These are phyloP conservation scores for Candoia aspera DNA, from an alignment of 2,113 vertebrate genomes.

Conservation along the genomic window DNA sequence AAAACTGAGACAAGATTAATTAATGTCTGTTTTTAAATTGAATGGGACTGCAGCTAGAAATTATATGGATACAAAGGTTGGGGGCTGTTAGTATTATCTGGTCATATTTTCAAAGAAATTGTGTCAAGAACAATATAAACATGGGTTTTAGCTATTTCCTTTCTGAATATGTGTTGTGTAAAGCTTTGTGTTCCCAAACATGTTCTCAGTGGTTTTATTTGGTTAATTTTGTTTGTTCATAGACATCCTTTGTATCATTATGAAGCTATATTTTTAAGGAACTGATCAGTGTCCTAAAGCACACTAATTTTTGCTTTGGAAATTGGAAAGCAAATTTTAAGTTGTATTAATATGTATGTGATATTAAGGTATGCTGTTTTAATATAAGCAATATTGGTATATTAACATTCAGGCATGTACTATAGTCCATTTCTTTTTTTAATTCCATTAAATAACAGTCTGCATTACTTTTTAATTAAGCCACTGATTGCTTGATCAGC, in stretches of 20 bases:
- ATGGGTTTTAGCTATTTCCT: neutral
- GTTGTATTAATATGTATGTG: neutral
- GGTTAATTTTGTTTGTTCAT: neutral
- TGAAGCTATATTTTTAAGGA: neutral
- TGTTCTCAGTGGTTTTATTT: neutral
- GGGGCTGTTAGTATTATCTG: neutral
- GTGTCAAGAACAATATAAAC: neutral
- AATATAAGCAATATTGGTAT: neutral
- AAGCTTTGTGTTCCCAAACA: neutral
- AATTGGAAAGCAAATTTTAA: neutral
- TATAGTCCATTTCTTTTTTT: fast-evolving
- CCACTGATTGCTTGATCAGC: neutral
- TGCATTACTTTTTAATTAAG: neutral
- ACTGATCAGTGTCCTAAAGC: neutral
- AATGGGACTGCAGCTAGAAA: neutral
- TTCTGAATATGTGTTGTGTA: neutral
- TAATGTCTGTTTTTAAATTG: neutral
- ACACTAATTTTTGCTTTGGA: neutral
- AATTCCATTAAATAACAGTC: neutral
- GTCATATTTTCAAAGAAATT: neutral
- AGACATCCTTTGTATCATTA: neutral
- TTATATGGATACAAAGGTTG: neutral
- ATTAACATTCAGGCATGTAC: neutral
- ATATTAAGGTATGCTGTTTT: neutral
- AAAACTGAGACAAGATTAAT: neutral